phyloP scores from a whole-genome alignment of 1,140 invertebrate species.

The Steinernema feltiae region DNA sequence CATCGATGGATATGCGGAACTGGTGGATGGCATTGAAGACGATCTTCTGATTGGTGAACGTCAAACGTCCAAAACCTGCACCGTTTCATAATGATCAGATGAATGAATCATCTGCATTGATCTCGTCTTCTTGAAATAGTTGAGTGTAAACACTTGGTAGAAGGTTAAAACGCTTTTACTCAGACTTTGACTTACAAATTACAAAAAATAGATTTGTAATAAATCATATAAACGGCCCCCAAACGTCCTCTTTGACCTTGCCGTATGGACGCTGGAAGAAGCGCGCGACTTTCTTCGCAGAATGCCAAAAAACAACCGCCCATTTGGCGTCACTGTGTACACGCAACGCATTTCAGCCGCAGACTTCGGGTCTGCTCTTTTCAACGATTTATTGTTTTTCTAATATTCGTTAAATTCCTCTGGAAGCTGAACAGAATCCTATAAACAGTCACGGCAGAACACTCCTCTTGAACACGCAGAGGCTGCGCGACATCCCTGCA shows the following conservation, averaged over 20 bases:
- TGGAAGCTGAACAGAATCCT: no score
- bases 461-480: no score
- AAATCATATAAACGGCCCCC: slow-evolving; percentile 10
- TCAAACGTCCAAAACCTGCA: background rate
- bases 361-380: background rate
- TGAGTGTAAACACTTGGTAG: no score
- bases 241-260: background rate
- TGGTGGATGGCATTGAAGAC: slow-evolving; percentile 42
- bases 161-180: no score
- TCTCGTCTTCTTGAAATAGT: no score
- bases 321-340: background rate
- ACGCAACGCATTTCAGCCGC: background rate
- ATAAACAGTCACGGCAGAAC: no score
- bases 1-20: slow-evolving; percentile 55
- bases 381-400: no score
- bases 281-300: background rate
- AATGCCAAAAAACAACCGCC: background rate
- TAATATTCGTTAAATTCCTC: no score
- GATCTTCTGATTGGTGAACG: background rate
- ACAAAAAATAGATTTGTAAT: slow-evolving; percentile 4
- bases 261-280: background rate
- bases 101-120: no score
- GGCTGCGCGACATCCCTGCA: background rate
- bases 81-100: background rate
- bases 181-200: background rate